These are phyloP conservation scores for Anoplius nigerrimus DNA, from an alignment of 2,888 invertebrate species.

Conservation along the genomic window DNA sequence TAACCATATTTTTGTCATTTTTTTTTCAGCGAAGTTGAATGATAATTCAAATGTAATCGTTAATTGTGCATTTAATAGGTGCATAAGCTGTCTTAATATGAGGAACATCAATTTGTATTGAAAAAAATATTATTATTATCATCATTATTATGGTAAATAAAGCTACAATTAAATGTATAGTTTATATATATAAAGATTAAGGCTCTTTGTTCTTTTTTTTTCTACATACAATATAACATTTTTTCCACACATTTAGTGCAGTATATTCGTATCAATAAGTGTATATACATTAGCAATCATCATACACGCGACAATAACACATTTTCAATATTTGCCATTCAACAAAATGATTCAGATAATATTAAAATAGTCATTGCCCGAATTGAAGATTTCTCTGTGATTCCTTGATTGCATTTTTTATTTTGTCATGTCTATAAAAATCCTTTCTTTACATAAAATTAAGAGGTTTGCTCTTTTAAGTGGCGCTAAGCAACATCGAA, in stretches of 20 bases:
- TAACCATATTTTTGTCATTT: neutral
- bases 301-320: too few species aligned
- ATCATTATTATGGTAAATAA: neutral
- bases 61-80: slow-evolving; percentile 1
- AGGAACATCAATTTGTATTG: slow-evolving; percentile 2
- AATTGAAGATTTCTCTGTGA: slow-evolving; percentile 1
- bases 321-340: neutral
- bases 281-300: neutral
- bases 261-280: slow-evolving; percentile 23
- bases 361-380: slow-evolving; percentile 12
- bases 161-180: slow-evolving; percentile 9
- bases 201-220: slow-evolving; percentile 19
- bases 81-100: neutral
- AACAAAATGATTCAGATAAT: neutral
- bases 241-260: neutral
- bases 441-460: neutral
- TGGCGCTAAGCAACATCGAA: too few species aligned
- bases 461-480: too few species aligned
- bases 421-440: slow-evolving; percentile 10
- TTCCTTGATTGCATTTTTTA: slow-evolving; percentile 25
- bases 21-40: neutral
- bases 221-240: slow-evolving; percentile 13
- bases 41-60: neutral
- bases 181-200: slow-evolving; percentile 15
- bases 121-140: slow-evolving; percentile 8